phyloP scores from a whole-genome alignment of 1,140 invertebrate genomes.

The Fopius arisanus region DNA sequence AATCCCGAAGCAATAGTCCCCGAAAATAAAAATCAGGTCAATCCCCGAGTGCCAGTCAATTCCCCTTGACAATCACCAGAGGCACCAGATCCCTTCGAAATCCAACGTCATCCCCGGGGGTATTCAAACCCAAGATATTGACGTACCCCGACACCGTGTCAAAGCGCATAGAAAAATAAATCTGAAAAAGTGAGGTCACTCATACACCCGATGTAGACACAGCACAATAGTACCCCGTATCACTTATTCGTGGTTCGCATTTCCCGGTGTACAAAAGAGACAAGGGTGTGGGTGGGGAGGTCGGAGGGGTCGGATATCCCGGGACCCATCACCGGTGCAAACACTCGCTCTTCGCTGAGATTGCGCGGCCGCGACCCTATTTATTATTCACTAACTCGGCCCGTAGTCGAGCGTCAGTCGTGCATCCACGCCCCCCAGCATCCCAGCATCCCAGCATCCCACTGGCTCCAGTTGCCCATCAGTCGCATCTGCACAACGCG shows the following conservation, averaged over 20 bases:
- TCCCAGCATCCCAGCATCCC: too few relatives aligned
- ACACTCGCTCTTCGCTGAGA: slow-evolving; percentile 56
- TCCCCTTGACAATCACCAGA: too few relatives aligned
- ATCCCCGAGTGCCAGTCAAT: too few relatives aligned
- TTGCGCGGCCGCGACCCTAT: slow-evolving; percentile 61
- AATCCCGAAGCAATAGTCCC: too few relatives aligned
- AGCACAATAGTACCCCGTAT: slow-evolving; percentile 49
- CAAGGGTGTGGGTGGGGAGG: not conserved
- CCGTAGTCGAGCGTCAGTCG: slow-evolving; percentile 23
- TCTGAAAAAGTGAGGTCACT: slow-evolving; percentile 16
- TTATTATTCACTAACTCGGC: slow-evolving; percentile 59
- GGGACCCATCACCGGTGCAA: slow-evolving; percentile 61
- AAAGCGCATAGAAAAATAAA: not conserved
- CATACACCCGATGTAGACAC: slow-evolving; percentile 1
- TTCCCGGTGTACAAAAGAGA: slow-evolving; percentile 43
- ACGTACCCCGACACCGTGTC: not conserved
- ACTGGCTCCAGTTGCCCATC: not conserved
- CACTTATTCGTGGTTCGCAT: slow-evolving; percentile 62
- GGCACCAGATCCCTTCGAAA: too few relatives aligned
- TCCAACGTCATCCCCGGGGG: too few relatives aligned
- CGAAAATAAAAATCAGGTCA: too few relatives aligned
- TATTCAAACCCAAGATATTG: not conserved
- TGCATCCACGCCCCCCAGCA: slow-evolving; percentile 36
- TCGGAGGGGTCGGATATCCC: slow-evolving; percentile 39
- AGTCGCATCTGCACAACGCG: not conserved